These are phyloP conservation scores for Lates calcarifer DNA, from an alignment of 2,113 vertebrate genomes.

Conservation along the genomic window DNA sequence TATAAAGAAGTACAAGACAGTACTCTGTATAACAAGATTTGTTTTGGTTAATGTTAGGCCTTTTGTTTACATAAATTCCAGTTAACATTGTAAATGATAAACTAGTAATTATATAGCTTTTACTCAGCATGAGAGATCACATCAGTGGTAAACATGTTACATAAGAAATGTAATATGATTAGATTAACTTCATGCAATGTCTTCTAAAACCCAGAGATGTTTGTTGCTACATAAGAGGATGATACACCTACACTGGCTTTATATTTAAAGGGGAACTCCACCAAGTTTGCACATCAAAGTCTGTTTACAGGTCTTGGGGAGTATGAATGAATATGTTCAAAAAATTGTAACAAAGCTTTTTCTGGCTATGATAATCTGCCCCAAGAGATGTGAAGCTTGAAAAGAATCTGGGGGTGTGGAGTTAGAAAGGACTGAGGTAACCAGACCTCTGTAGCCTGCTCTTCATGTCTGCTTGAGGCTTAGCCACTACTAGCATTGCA, in stretches of 20 bases:
- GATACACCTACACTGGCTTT: not conserved
- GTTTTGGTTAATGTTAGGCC: not conserved
- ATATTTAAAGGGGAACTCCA: not conserved
- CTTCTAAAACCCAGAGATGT: not conserved
- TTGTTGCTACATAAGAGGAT: not conserved
- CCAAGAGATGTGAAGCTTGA: conserved; percentile 23
- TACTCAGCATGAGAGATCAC: not conserved
- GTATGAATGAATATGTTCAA: not conserved
- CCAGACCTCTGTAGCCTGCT: not conserved
- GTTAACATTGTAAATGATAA: too few species aligned
- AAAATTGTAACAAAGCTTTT: not conserved
- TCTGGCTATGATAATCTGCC: conserved; percentile 23
- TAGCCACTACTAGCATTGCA: not conserved
- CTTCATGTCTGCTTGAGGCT: conserved; percentile 8
- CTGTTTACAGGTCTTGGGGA: conserved; percentile 21
- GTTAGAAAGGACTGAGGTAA: conserved; percentile 10
- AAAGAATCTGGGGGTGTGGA: conserved; percentile 9
- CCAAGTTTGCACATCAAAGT: conserved; percentile 25
- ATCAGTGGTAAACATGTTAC: not conserved
- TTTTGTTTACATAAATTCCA: not conserved
- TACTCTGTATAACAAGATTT: not conserved
- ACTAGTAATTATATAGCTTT: not conserved
- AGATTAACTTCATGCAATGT: not conserved
- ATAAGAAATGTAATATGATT: not conserved
- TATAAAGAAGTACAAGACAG: not conserved